Conservation (phyloP, 1,140 invertebrate species). For the Listronotus bonariensis region DNA sequence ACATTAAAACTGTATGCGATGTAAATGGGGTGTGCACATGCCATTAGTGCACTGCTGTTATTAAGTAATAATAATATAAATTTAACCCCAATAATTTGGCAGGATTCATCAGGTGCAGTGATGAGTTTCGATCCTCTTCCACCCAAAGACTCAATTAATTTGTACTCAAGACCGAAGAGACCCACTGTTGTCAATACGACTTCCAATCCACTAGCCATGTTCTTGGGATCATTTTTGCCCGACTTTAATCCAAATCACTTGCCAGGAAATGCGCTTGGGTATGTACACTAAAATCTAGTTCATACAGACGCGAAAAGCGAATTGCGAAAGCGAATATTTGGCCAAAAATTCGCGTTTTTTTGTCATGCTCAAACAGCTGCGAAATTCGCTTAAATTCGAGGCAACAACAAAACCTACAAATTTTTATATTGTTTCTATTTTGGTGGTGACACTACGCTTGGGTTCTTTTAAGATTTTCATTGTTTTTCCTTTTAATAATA, state of each 20-base stretch:
- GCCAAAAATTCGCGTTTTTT: too few relatives aligned
- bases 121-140: slow-evolving; percentile 83
- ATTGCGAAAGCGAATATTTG: too few relatives aligned
- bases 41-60: neutral
- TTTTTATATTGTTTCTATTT: too few relatives aligned
- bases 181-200: slow-evolving; percentile 48
- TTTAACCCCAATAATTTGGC: slow-evolving; percentile 41
- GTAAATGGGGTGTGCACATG: neutral
- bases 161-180: slow-evolving; percentile 66
- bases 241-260: slow-evolving; percentile 62
- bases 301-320: too few relatives aligned
- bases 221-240: slow-evolving; percentile 70
- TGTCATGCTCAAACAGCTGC: too few relatives aligned
- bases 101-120: slow-evolving; percentile 63
- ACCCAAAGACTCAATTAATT: slow-evolving; percentile 73
- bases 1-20: neutral
- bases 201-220: slow-evolving; percentile 60
- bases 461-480: too few relatives aligned
- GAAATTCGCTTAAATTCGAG: too few relatives aligned
- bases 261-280: neutral
- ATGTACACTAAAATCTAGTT: too few relatives aligned
- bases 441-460: too few relatives aligned
- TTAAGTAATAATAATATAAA: neutral
- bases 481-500: too few relatives aligned
- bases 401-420: too few relatives aligned